Evolutionary conservation across 2,797 vertebrate genomes (phyloP).

Genomic region (Falco novaeseelandiae): DNA sequence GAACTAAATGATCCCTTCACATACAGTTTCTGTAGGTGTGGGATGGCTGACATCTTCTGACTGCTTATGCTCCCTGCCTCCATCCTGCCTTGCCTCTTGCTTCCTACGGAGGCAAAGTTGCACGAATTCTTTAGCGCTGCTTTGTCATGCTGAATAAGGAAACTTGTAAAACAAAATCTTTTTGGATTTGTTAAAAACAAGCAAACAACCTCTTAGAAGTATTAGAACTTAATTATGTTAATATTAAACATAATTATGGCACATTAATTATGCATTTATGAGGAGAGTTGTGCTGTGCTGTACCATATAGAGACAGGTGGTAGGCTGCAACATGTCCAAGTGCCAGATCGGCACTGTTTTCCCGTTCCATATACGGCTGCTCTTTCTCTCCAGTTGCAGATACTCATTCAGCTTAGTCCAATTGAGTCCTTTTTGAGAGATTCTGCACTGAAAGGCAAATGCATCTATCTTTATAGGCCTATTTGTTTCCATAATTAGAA

Average conservation of each 20-base stretch:
- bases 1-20: neutral
- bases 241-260: constrained; percentile 7
- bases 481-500: constrained; percentile 62
- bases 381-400: constrained; percentile 6
- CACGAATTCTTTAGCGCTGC: neutral
- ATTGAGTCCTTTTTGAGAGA: constrained; percentile 4
- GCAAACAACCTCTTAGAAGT: neutral
- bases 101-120: neutral
- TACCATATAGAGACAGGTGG: neutral
- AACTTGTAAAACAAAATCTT: neutral
- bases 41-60: neutral
- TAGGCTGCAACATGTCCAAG: neutral
- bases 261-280: neutral
- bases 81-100: neutral
- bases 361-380: neutral
- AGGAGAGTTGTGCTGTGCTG: neutral
- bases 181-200: neutral
- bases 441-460: neutral
- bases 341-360: neutral
- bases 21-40: neutral
- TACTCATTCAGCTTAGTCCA: constrained; percentile 14
- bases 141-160: neutral
- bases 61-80: neutral
- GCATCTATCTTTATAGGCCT: constrained; percentile 33
- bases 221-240: constrained; percentile 27